Conservation (phyloP, 2,113 vertebrate species). For the Raphicerus campestris region DNA sequence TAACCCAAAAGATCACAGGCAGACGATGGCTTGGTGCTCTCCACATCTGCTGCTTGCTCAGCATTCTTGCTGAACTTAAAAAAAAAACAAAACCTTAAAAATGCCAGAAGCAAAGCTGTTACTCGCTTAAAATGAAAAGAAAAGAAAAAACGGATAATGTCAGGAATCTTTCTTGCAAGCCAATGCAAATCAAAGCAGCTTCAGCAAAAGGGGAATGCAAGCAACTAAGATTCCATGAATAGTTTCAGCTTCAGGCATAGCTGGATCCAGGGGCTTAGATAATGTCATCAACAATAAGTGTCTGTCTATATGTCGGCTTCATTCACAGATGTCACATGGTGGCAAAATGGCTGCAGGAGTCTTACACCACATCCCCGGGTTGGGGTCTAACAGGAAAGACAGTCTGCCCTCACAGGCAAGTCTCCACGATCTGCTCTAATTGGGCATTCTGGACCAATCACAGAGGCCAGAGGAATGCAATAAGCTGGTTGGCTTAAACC, state of each 20-base stretch:
- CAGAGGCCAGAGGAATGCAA: neutral
- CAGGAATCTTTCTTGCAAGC: conserved; percentile 12
- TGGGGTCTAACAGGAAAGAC: neutral
- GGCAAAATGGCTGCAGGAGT: neutral
- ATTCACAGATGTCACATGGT: neutral
- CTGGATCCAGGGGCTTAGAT: neutral
- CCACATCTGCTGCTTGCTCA: neutral
- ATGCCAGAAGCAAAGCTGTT: neutral
- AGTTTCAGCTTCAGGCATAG: neutral
- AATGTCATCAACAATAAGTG: neutral
- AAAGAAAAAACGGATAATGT: neutral
- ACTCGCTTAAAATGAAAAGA: neutral
- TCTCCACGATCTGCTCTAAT: neutral
- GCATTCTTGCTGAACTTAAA: neutral
- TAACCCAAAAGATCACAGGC: neutral
- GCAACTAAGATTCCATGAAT: neutral
- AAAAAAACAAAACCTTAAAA: neutral
- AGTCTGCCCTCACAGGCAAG: neutral
- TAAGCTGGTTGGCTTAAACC: neutral
- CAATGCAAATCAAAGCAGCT: neutral
- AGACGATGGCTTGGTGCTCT: neutral
- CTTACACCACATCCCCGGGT: accelerated
- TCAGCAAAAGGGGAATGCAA: neutral
- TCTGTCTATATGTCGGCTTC: neutral
- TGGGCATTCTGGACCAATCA: neutral